A percentile compares a stretch with the other conserved stretches of the same genome.
phyloP scores from a whole-genome alignment of 2,113 vertebrate species.

The Microtus ochrogaster region DNA sequence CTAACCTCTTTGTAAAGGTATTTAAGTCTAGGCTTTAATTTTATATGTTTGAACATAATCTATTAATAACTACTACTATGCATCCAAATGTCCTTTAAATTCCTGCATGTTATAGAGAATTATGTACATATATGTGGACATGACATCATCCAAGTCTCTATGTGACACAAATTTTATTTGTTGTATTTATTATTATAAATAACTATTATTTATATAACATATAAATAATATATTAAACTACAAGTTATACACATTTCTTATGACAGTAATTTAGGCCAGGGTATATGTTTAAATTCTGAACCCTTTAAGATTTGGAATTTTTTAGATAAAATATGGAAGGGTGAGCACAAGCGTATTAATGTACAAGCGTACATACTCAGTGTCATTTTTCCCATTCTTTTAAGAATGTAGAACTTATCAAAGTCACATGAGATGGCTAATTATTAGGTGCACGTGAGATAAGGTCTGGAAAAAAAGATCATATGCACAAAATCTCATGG shows the following conservation, averaged over 20 bases:
- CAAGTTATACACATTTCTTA: not conserved
- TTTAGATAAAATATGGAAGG: not conserved
- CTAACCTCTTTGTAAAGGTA: not conserved
- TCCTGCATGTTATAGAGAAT: not conserved
- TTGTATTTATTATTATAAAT: not conserved
- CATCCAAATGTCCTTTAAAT: constrained; percentile 39
- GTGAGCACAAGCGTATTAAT: not conserved
- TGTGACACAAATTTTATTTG: not conserved
- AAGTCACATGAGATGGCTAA: not conserved
- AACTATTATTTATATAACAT: too few species aligned
- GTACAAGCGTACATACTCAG: not conserved
- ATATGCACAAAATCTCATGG: not conserved
- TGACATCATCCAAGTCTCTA: not conserved
- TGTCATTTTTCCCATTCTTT: constrained; percentile 11
- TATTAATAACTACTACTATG: constrained; percentile 13
- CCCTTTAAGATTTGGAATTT: not conserved
- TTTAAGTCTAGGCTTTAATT: not conserved
- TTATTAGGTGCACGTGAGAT: constrained; percentile 8
- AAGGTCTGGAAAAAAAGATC: not conserved
- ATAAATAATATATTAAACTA: constrained; percentile 15
- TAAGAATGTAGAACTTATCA: not conserved
- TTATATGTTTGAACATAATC: constrained; percentile 10
- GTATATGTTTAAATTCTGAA: constrained; percentile 8
- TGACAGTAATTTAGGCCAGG: not conserved
- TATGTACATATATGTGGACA: not conserved